Evolutionary conservation across 2,888 invertebrate species (phyloP).

Genomic region (Acanthosepion esculentum): DNA sequence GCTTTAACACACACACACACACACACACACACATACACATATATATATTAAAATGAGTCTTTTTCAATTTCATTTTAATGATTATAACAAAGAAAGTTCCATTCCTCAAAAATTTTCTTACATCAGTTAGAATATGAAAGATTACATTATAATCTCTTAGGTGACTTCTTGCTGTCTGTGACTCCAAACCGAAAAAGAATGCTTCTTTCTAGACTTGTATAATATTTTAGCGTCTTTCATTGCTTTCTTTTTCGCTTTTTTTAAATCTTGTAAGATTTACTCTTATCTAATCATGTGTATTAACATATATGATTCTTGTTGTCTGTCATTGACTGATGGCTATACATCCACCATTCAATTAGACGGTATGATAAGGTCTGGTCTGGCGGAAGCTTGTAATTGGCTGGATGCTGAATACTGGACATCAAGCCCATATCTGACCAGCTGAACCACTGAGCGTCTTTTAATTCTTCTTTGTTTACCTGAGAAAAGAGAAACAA

Average conservation of each 20-base stretch:
- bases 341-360: slow-evolving; percentile 75
- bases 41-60: too few relatives aligned
- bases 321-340: background rate
- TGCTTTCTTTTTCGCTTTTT: background rate
- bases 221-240: background rate
- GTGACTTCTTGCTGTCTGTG: background rate
- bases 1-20: too few relatives aligned
- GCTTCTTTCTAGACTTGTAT: too few relatives aligned
- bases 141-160: background rate
- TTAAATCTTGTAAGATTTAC: background rate
- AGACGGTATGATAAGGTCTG: slow-evolving; percentile 77
- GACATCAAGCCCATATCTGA: slow-evolving; percentile 75
- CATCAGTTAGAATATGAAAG: background rate
- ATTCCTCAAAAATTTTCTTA: background rate
- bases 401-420: slow-evolving; percentile 68
- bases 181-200: background rate
- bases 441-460: slow-evolving; percentile 77
- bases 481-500: slow-evolving; percentile 67
- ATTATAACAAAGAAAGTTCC: too few relatives aligned
- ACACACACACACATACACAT: too few relatives aligned
- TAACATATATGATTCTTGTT: background rate
- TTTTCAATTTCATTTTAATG: too few relatives aligned
- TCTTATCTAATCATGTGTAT: background rate
- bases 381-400: slow-evolving; percentile 76
- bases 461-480: slow-evolving; percentile 76